phyloP scores from a whole-genome alignment of 2,888 invertebrate genomes.

The Lasioglossum zephyrum region DNA sequence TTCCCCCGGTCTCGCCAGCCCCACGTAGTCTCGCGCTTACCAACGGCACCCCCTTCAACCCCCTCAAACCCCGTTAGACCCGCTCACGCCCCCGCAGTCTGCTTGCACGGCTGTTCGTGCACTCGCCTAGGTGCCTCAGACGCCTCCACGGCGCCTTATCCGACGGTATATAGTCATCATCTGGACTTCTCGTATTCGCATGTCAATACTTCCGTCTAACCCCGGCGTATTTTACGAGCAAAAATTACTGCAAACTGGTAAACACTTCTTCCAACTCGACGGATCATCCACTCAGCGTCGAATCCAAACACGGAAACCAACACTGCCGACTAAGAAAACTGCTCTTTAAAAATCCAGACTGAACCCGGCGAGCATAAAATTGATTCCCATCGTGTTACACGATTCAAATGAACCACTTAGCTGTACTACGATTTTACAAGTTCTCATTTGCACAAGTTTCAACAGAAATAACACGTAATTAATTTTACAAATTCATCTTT shows the following conservation, averaged over 20 bases:
- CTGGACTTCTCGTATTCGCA: slow-evolving; percentile 67
- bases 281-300: neutral
- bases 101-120: slow-evolving; percentile 48
- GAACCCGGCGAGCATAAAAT: neutral
- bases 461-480: neutral
- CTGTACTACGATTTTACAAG: neutral
- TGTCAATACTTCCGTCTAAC: slow-evolving; percentile 69
- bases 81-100: slow-evolving; percentile 17
- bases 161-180: slow-evolving; percentile 51
- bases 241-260: slow-evolving; percentile 29
- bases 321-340: neutral
- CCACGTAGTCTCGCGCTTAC: slow-evolving; percentile 58
- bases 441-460: neutral
- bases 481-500: too few species aligned
- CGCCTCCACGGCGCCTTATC: slow-evolving; percentile 52
- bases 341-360: neutral
- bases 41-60: slow-evolving; percentile 31
- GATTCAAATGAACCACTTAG: neutral
- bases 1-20: slow-evolving; percentile 65
- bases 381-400: neutral
- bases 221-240: slow-evolving; percentile 21
- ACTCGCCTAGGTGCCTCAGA: slow-evolving; percentile 45
- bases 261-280: neutral
- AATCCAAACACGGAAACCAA: neutral
- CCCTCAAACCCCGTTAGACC: neutral